These are phyloP conservation scores for Temnothorax unifasciatus DNA, from an alignment of 2,888 invertebrate genomes.

Conservation along the genomic window DNA sequence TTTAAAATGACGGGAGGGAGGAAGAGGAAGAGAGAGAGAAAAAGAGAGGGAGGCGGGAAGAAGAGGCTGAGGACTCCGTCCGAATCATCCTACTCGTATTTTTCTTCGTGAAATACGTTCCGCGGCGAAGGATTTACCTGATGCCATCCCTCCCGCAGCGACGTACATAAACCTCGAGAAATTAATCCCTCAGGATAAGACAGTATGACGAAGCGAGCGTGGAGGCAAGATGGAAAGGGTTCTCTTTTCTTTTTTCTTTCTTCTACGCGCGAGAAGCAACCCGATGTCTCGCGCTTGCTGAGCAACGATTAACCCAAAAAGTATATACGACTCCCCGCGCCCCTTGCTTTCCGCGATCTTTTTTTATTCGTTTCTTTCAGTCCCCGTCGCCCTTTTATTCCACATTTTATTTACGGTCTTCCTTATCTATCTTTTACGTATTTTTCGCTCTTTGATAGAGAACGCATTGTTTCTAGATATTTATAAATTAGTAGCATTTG, in stretches of 20 bases:
- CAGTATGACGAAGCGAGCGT: slow-evolving; percentile 74
- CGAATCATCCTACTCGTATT: slow-evolving; percentile 72
- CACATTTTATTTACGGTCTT: slow-evolving; percentile 51
- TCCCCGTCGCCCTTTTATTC: not conserved
- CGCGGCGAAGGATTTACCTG: slow-evolving; percentile 72
- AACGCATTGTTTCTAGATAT: not conserved
- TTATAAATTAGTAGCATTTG: not conserved
- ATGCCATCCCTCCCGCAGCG: slow-evolving; percentile 65
- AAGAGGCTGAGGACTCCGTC: slow-evolving; percentile 54
- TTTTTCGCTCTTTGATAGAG: slow-evolving; percentile 11
- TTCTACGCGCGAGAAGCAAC: slow-evolving; percentile 74
- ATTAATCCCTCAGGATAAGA: slow-evolving; percentile 81
- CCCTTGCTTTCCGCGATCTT: slow-evolving; percentile 42
- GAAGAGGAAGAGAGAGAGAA: not conserved
- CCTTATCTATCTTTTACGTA: slow-evolving; percentile 34
- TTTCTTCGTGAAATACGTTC: slow-evolving; percentile 71
- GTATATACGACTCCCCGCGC: slow-evolving; percentile 69
- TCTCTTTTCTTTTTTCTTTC: slow-evolving; percentile 58
- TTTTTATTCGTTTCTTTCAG: slow-evolving; percentile 32
- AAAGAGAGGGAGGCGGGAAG: not conserved
- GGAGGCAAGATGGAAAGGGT: slow-evolving; percentile 68
- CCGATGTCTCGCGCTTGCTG: slow-evolving; percentile 80
- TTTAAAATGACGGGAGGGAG: slow-evolving; percentile 62
- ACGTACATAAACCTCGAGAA: slow-evolving; percentile 78
- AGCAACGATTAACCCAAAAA: slow-evolving; percentile 82